Evolutionary conservation across 2,797 vertebrate species (phyloP), one percentile per base, ranked within the genome.

Genomic region (Kryptopterus vitreolus): DNA sequence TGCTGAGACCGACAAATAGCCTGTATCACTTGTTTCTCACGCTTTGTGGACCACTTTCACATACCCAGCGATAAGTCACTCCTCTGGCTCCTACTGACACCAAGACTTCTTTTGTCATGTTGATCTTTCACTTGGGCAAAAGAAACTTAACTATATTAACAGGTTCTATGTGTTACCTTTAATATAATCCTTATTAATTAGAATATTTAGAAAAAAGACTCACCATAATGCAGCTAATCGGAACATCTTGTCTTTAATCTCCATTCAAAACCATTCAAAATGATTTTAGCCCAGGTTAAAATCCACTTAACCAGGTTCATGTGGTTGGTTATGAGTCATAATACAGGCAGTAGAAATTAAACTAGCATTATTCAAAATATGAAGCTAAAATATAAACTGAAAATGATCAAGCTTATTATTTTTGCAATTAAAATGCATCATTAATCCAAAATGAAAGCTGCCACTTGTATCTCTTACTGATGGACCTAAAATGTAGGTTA

Each of bases 21-120:
- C 52, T 73, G 33, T 73, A 62, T 72, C 43, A 38, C 20, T 53
- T 43, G 65, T 55, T 70, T 83, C 61, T 78, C 72, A 75, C 61
- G 48, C 26, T 81, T 77, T 29, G 43, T 62, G 57, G 43, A 48
- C 68, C 55, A 29, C 24, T 71, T 79, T 79, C 55, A 76, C 57
- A 75, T 59, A 22, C 48, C 63, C 69, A 73, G 22, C 8, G 38
- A 66, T 63, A 57, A 58, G 63, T 68, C 62, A 66, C 3, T 5
- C 33, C 13, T 8, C 10, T n/a, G 53, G 7, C 38, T 57, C 71
- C 70, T 59, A 29, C 58, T 57, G 18, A 55, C 33, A 63, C 31
- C 35, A 20, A 58, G 35, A 33, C 35, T 9, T 35, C 3, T 57
- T 53, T 26, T 46, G 35, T 74, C 33, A 13, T 43, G 55, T 43